Conservation (phyloP, 2,113 vertebrate species). For the Astatoreochromis straeleni region DNA sequence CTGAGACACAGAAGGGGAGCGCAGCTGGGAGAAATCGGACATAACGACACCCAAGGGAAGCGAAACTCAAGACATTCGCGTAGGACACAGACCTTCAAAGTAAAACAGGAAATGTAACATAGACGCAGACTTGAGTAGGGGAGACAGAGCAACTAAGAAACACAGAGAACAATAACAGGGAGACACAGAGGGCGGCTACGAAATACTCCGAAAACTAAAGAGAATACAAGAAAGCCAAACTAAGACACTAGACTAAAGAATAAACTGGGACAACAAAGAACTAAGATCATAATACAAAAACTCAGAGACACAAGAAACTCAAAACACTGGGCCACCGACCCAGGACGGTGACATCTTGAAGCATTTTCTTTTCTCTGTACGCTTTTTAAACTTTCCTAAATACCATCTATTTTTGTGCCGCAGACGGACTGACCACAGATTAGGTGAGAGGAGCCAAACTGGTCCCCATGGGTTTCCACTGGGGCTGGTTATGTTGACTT, state of each 20-base stretch:
- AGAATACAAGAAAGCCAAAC: not conserved
- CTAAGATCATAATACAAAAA: not conserved
- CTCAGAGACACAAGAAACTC: not conserved
- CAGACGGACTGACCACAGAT: constrained; percentile 43
- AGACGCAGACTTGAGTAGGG: rapidly evolving
- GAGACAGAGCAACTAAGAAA: not conserved
- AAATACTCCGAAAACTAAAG: not conserved
- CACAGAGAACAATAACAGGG: rapidly evolving
- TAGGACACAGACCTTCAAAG: not conserved
- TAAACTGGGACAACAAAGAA: not conserved
- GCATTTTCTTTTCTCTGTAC: not conserved
- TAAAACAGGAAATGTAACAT: not conserved
- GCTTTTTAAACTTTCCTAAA: constrained; percentile 33
- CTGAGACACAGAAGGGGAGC: not conserved
- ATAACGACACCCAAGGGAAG: not conserved
- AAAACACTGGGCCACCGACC: not conserved
- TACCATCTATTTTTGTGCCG: constrained; percentile 34
- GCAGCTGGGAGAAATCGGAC: not conserved
- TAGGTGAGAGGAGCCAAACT: constrained; percentile 45
- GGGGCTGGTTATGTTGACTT: constrained; percentile 43
- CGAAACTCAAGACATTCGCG: rapidly evolving
- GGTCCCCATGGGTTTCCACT: constrained; percentile 45
- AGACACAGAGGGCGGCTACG: rapidly evolving
- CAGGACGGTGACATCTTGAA: not conserved
- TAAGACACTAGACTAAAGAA: not conserved